Conservation (phyloP, 2,888 invertebrate species). For the Nemotelus pantherinus region DNA sequence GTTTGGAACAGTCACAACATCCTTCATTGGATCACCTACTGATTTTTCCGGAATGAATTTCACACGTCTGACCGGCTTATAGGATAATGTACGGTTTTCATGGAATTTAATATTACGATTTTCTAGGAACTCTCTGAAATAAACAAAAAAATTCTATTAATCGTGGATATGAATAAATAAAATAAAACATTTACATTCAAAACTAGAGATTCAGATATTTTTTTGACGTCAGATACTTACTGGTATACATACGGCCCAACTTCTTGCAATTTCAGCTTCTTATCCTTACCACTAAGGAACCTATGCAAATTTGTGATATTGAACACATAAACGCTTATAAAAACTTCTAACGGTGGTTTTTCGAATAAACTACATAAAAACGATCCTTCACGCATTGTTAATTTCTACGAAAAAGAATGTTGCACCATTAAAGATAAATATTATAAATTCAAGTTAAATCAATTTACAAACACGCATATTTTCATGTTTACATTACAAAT, state of each 20-base stretch:
- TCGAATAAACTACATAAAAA: conserved; percentile 71
- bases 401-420: conserved; percentile 55
- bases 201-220: no score
- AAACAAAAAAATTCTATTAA: background rate
- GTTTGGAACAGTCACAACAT: conserved; percentile 74
- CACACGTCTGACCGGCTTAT: conserved; percentile 70
- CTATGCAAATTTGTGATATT: conserved; percentile 81
- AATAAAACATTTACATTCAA: background rate
- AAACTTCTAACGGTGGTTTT: conserved; percentile 73
- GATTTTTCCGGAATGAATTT: conserved; percentile 74
- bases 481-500: background rate
- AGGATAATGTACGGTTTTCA: conserved; percentile 74
- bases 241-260: conserved; percentile 85
- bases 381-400: conserved; percentile 67
- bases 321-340: conserved; percentile 75
- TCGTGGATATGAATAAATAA: conserved; percentile 3
- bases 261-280: conserved; percentile 75
- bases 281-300: conserved; percentile 72
- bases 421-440: no score
- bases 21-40: conserved; percentile 70
- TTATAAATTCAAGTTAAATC: no score
- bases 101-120: conserved; percentile 74
- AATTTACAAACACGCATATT: no score
- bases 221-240: conserved; percentile 66
- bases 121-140: conserved; percentile 74